Percentiles rank a stretch among this genome's conserved stretches.
These are phyloP conservation scores for Channa argus DNA, from an alignment of 2,113 vertebrate genomes.

Conservation along the genomic window DNA sequence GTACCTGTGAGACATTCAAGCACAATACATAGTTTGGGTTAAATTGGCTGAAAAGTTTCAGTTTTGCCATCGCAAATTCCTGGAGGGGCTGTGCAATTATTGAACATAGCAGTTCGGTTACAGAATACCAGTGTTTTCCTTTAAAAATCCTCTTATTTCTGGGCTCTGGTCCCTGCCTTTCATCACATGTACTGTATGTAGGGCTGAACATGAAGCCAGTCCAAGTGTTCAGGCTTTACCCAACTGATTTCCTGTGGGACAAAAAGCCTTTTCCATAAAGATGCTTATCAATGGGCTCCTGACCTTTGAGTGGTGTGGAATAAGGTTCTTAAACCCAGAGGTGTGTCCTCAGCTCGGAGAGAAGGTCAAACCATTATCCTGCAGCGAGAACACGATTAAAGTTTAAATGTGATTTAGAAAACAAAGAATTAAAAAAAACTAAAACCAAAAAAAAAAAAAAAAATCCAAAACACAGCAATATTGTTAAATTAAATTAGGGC, in stretches of 20 bases:
- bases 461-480: constrained; percentile 24
- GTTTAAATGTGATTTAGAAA: constrained; percentile 7
- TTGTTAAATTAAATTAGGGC: constrained; percentile 28
- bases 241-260: constrained; percentile 57
- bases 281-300: constrained; percentile 53
- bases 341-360: constrained; percentile 42
- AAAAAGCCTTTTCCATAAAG: constrained; percentile 53
- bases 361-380: constrained; percentile 59
- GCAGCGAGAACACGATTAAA: not conserved
- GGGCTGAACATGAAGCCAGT: constrained; percentile 3
- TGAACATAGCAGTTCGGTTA: constrained; percentile 14
- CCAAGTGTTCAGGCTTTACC: constrained; percentile 26
- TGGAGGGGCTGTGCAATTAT: constrained; percentile 48
- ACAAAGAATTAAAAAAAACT: not conserved
- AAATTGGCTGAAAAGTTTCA: too few relatives aligned
- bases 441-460: not conserved
- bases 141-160: not conserved
- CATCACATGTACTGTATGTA: constrained; percentile 13
- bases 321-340: constrained; percentile 51
- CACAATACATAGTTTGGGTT: too few relatives aligned
- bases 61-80: too few relatives aligned
- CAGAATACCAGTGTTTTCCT: constrained; percentile 55
- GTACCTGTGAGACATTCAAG: too few relatives aligned
- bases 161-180: not conserved
- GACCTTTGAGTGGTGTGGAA: constrained; percentile 68